Conservation (phyloP, 2,797 vertebrate genomes). For the Lagodon rhomboides region DNA sequence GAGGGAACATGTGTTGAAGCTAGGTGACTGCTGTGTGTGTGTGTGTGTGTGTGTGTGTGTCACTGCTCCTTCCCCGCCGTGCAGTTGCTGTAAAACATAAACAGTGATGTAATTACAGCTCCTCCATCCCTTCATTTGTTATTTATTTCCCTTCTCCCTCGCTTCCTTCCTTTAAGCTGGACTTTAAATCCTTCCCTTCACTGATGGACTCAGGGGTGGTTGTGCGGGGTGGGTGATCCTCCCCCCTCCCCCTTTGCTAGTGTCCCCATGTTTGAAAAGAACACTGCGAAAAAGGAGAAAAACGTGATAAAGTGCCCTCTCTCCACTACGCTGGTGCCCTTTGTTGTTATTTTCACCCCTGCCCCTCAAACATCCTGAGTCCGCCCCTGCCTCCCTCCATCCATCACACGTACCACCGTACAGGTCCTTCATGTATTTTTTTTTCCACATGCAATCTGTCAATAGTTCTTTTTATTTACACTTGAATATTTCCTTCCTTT, state of each 20-base stretch:
- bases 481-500: not conserved
- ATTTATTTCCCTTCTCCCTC: not conserved
- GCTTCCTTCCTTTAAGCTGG: not conserved
- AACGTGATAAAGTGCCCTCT: too few species aligned
- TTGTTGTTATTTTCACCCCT: too few species aligned
- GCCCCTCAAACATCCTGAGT: too few species aligned
- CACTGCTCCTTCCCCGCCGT: constrained; percentile 19
- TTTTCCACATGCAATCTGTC: not conserved
- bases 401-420: not conserved
- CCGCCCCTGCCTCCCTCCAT: not conserved
- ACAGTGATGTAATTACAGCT: constrained; percentile 30
- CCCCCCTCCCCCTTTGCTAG: too few species aligned
- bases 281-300: too few species aligned
- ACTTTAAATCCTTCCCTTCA: not conserved
- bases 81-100: constrained; percentile 25
- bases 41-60: constrained; percentile 7
- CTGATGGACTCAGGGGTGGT: too few species aligned
- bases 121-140: not conserved
- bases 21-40: constrained; percentile 5
- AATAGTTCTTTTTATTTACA: not conserved
- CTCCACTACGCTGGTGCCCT: too few species aligned
- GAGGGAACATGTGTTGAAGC: constrained; percentile 53
- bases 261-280: too few species aligned
- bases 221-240: too few species aligned
- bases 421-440: not conserved